Evolutionary conservation across 2,888 invertebrate species (phyloP), one percentile per base, ranked within the genome.

Genomic region (Caenorhabditis sp.): DNA sequence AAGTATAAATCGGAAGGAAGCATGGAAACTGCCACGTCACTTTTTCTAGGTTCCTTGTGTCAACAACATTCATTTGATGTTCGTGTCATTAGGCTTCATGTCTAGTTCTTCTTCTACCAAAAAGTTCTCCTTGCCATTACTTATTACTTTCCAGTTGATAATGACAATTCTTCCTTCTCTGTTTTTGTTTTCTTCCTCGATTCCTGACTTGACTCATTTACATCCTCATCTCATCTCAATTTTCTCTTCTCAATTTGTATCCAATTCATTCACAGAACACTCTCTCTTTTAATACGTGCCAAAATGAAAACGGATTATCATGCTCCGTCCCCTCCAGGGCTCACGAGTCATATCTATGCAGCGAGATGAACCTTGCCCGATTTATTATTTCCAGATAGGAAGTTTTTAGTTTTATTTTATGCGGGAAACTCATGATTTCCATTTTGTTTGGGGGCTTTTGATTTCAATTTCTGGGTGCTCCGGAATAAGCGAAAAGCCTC

Each of bases 241-340:
- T 59, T 38, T 14, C 28, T 35, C 47, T 7, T 19, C n/a, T 47
- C 38, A 59, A 58, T 75, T 66, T 75, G 41, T 59, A 35, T 59
- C 56, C 49, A 66, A 75, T 68, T 68, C 68, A 76, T 76, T 35
- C 68, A 51, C 49, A 76, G 68, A 76, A 61, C 59, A 76, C 68
- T 44, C 19, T 38, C 41, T 31, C n/a, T 38, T 12, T 38, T 58
- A 59, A 54, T 77, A 77, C 77, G 77, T 77, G 77, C 77, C 77
- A 77, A 70, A 47, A 69, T 41, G 68, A 59, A 76, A 26, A 41
- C 68, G 76, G 76, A 76, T 76, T 76, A 76, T 69, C 68, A 68
- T 68, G 28, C 22, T 41, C 10, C 51, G n/a, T 35, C 49, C n/a
- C 26, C 16, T 26, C 7, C 19, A 24, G 61, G 12, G 73, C 61